A percentile compares a stretch with the other conserved stretches of the same genome.
These are phyloP conservation scores for Folsomia candida DNA, from an alignment of 2,888 invertebrate genomes.

Conservation along the genomic window DNA sequence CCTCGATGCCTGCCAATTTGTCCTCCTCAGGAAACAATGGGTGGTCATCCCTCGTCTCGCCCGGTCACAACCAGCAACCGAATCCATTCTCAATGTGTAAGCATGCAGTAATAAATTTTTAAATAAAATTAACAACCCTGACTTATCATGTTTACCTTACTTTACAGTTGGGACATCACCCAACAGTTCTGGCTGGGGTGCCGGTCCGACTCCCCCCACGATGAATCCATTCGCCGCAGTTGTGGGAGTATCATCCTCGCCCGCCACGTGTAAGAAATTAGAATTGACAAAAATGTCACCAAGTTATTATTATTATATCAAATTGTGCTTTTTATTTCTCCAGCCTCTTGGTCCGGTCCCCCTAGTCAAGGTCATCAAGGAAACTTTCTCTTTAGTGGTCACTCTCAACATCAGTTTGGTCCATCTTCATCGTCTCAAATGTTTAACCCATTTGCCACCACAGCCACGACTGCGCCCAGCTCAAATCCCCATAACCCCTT, in stretches of 20 bases:
- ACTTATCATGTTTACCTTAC: neutral
- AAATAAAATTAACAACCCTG: neutral
- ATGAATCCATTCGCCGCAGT: neutral
- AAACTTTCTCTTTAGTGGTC: conserved; percentile 14
- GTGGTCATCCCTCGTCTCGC: conserved; percentile 41
- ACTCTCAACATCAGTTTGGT: conserved; percentile 40
- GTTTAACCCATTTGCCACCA: neutral
- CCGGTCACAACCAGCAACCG: conserved; percentile 45
- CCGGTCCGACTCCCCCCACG: neutral
- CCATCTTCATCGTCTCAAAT: neutral
- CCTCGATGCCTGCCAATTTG: conserved; percentile 46
- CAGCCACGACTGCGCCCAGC: conserved; percentile 28
- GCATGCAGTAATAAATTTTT: neutral
- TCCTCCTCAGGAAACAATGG: conserved; percentile 35
- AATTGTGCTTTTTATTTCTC: neutral
- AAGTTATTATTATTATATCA: no score
- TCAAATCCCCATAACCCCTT: conserved; percentile 49
- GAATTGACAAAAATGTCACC: no score
- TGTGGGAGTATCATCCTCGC: no score
- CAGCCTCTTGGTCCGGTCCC: conserved; percentile 27
- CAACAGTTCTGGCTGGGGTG: neutral
- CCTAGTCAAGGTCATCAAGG: neutral
- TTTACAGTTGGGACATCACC: conserved; percentile 17
- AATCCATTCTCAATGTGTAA: conserved; percentile 47
- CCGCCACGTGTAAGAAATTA: no score